Evolutionary conservation across 2,888 invertebrate species (phyloP).

Genomic region (Drosophila mulleri): DNA sequence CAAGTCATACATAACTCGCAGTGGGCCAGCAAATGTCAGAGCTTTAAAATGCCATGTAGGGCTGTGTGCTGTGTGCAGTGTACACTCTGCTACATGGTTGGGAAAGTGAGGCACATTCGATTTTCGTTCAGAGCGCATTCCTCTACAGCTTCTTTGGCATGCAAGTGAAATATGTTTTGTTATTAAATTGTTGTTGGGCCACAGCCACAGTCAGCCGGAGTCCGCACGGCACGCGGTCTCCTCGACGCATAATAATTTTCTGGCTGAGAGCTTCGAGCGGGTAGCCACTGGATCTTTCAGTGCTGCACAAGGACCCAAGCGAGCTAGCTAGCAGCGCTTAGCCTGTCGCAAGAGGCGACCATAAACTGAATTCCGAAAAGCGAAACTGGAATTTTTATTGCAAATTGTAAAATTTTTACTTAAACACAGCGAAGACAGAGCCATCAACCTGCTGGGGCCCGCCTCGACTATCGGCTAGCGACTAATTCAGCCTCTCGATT

Average conservation of each 20-base stretch:
- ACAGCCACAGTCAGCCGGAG: slow-evolving; percentile 10
- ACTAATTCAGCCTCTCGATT: slow-evolving; percentile 11
- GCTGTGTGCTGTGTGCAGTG: background rate
- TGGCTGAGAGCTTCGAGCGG: slow-evolving; percentile 55
- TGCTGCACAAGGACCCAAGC: slow-evolving; percentile 35
- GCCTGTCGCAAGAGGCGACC: slow-evolving; percentile 26
- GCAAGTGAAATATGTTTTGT: slow-evolving; percentile 78
- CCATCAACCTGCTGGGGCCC: slow-evolving; percentile 10
- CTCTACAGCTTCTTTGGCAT: slow-evolving; percentile 72
- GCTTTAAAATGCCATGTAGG: slow-evolving; percentile 62
- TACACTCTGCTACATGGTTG: slow-evolving; percentile 41
- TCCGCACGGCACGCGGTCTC: slow-evolving; percentile 21
- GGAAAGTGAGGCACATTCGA: slow-evolving; percentile 43
- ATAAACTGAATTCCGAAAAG: slow-evolving; percentile 75
- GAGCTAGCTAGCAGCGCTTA: slow-evolving; percentile 21
- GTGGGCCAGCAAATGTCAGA: slow-evolving; percentile 57
- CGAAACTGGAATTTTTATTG: slow-evolving; percentile 79
- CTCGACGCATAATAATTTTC: slow-evolving; percentile 75
- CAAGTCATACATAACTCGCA: slow-evolving; percentile 13
- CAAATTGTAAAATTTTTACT: slow-evolving; percentile 78
- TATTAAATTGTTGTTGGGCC: slow-evolving; percentile 75
- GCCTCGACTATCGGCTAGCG: background rate
- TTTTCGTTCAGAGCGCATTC: slow-evolving; percentile 63
- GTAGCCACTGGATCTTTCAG: slow-evolving; percentile 38
- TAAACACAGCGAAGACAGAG: slow-evolving; percentile 52